phyloP scores from a whole-genome alignment of 2,113 vertebrate genomes.

The Oryzias javanicus region DNA sequence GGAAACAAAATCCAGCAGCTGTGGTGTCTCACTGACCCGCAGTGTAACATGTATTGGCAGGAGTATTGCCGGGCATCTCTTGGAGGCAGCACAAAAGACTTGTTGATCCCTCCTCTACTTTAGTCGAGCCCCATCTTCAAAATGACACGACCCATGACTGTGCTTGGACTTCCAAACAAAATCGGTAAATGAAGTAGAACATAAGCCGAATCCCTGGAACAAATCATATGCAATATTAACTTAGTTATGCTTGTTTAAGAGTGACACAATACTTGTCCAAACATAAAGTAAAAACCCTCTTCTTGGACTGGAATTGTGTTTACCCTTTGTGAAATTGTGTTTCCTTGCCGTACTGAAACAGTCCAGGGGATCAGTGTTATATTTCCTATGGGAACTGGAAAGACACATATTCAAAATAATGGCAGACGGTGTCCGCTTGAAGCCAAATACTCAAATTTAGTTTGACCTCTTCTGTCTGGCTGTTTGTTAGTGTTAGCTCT shows the following conservation, averaged over 20 bases:
- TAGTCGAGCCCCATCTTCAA: constrained; percentile 33
- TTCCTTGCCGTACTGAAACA: constrained; percentile 62
- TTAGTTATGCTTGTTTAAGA: constrained; percentile 51
- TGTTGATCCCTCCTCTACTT: constrained; percentile 18
- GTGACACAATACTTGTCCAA: constrained; percentile 70
- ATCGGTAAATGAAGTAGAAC: constrained; percentile 60
- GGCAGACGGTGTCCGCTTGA: constrained; percentile 22
- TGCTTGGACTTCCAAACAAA: constrained; percentile 52
- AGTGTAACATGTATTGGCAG: constrained; percentile 59
- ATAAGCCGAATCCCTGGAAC: constrained; percentile 61
- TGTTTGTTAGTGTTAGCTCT: constrained; percentile 61
- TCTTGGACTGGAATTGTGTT: constrained; percentile 73
- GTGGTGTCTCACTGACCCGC: constrained; percentile 56
- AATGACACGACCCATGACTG: constrained; percentile 62
- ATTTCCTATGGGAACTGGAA: constrained; percentile 63
- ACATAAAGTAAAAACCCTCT: constrained; percentile 73
- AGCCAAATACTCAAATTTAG: constrained; percentile 45
- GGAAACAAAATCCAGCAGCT: not conserved
- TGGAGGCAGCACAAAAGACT: constrained; percentile 59
- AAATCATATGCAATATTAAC: constrained; percentile 44
- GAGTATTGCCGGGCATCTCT: constrained; percentile 38
- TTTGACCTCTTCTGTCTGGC: constrained; percentile 63
- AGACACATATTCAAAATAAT: constrained; percentile 59
- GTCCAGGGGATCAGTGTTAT: constrained; percentile 70
- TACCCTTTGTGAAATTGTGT: constrained; percentile 61